These are phyloP conservation scores for Caerostris extrusa DNA, from an alignment of 1,140 invertebrate species.

Conservation along the genomic window DNA sequence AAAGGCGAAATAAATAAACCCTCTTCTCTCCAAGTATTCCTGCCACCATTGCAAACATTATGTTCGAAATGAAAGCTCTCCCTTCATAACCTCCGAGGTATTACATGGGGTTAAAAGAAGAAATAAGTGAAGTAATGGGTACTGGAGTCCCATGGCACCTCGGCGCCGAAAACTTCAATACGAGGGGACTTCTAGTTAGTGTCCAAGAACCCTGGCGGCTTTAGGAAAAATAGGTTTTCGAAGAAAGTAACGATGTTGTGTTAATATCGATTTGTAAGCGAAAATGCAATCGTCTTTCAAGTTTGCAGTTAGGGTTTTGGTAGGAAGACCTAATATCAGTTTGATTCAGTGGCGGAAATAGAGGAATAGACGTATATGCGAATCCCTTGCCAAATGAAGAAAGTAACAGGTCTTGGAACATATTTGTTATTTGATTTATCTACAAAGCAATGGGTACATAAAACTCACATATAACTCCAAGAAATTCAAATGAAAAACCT, in stretches of 20 bases:
- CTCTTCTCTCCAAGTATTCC: background rate
- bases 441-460: too few species aligned
- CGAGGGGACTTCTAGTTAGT: constrained; percentile 5
- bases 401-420: too few species aligned
- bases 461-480: too few species aligned
- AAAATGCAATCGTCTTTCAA: constrained; percentile 17
- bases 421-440: too few species aligned
- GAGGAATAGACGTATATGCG: too few species aligned
- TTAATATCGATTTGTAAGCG: constrained; percentile 57
- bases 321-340: too few species aligned
- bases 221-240: constrained; percentile 8
- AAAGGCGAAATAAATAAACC: constrained; percentile 30
- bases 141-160: constrained; percentile 27
- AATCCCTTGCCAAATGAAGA: too few species aligned
- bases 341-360: too few species aligned
- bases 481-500: too few species aligned
- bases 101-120: constrained; percentile 47
- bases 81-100: constrained; percentile 58
- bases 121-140: constrained; percentile 41
- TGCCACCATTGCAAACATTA: constrained; percentile 36
- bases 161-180: constrained; percentile 11
- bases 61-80: constrained; percentile 30
- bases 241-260: constrained; percentile 31
- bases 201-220: constrained; percentile 1
- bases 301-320: background rate